Evolutionary conservation across 1,140 invertebrate species (phyloP).

Genomic region (Zaprionus lachaisei): DNA sequence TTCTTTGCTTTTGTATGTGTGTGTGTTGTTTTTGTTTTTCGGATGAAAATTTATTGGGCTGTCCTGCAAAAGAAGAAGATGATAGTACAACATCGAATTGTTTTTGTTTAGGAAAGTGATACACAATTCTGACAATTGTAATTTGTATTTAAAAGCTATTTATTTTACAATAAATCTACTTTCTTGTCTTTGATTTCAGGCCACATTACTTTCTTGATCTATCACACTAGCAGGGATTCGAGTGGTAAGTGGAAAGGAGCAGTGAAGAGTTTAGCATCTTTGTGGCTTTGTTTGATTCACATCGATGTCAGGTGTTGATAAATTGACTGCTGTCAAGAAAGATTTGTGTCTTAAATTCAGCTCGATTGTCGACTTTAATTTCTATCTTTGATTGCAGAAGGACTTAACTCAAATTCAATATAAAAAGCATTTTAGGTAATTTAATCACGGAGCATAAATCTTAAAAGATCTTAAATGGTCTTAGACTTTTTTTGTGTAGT

Average conservation of each 20-base stretch:
- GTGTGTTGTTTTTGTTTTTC: background rate
- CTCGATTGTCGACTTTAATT: conserved; percentile 21
- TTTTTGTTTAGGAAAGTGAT: conserved; percentile 16
- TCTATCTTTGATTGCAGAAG: conserved; percentile 12
- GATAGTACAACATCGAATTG: background rate
- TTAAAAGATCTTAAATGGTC: conserved; percentile 32
- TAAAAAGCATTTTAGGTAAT: conserved; percentile 41
- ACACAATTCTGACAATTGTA: conserved; percentile 35
- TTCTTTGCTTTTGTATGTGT: conserved; percentile 7
- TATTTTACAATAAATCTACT: conserved; percentile 46
- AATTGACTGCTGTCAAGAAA: conserved; percentile 43
- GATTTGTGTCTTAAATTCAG: conserved; percentile 5
- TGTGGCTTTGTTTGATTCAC: background rate
- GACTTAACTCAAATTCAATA: conserved; percentile 44
- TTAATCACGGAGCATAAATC: conserved; percentile 59
- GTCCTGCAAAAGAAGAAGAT: background rate
- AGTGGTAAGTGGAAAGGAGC: background rate
- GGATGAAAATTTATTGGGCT: conserved; percentile 26
- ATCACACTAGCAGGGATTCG: conserved; percentile 29
- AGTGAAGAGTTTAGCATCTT: conserved; percentile 3
- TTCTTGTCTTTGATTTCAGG: conserved; percentile 12
- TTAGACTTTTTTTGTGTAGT: background rate
- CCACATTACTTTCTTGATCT: conserved; percentile 26
- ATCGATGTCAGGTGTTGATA: conserved; percentile 35
- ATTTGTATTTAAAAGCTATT: conserved; percentile 50